Base-by-base conservation (phyloP, 2,888 invertebrate genomes). In the Xanthia togata region DNA sequence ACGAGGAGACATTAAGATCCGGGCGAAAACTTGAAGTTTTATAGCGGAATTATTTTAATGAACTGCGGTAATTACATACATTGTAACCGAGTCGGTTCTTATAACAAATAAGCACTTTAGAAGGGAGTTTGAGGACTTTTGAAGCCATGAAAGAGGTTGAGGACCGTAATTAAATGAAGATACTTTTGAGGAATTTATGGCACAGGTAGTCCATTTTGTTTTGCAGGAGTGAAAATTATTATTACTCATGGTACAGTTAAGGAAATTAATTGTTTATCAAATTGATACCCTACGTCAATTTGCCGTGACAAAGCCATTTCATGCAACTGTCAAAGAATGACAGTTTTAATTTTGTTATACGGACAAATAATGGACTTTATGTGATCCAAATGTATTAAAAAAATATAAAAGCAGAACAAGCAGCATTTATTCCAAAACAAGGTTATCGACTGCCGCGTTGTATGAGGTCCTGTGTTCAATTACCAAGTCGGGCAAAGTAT, bases 21-120 rank as follows among this genome's bases (percentile, higher is more conserved):
- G 81, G 78, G 81, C 77, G 88, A 87, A 90, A 92, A 92, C 89
- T 91, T 90, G 68, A 76, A 87, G 89, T 90, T 92, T 92, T 92
- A 92, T 89, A 76, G 83, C 83, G 64, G 77, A 87, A 92, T 91
- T 92, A 91, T 92, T 92, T 89, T 92, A 92, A 92, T 93, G 91
- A 89, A 90, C 85, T 89, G 86, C 82, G 65, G 82, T 90, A 90
- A 91, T 92, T 91, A 87, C 84, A 87, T 84, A 88, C 87, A 88
- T 87, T 86, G 84, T 89, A 77, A 87, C 77, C 72, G 70, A 78
- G 41, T 53, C 38, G 69, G 71, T 79, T 81, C 75, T 62, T 84
- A 79, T 71, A 86, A 79, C 87, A 83, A 83, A 83, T 86, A 83
- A 83, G 84, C 84, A 68, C 74, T 86, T 63, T 0, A 70, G 38